Percentiles rank a stretch among this genome's conserved stretches.
Evolutionary conservation across 2,888 invertebrate species (phyloP).

Genomic region (Cryptophagus acutangulus): DNA sequence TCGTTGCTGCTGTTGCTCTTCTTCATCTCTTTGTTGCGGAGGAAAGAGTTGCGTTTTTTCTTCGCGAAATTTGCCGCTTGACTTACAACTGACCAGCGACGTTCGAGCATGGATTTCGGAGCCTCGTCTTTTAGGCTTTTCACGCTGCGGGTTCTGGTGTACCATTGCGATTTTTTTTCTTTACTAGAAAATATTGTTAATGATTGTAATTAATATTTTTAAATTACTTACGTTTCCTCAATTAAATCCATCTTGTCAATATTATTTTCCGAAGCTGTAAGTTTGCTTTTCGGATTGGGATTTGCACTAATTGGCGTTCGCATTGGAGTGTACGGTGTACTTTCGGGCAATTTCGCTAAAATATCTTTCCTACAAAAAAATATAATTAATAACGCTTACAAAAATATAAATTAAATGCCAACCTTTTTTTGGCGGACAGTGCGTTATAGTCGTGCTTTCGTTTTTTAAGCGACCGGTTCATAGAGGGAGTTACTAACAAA

Average conservation of each 20-base stretch:
- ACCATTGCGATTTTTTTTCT: constrained; percentile 38
- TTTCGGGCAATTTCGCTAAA: constrained; percentile 56
- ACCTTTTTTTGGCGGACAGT: constrained; percentile 67
- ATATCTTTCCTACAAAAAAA: constrained; percentile 58
- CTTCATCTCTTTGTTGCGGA: constrained; percentile 13
- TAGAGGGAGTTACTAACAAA: constrained; percentile 52
- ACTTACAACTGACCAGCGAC: constrained; percentile 55
- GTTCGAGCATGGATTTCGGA: constrained; percentile 42
- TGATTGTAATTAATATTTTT: constrained; percentile 1
- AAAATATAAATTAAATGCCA: constrained; percentile 25
- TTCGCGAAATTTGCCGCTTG: constrained; percentile 40
- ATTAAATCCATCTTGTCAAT: too few relatives aligned
- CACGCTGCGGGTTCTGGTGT: constrained; percentile 29
- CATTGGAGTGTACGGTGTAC: constrained; percentile 53
- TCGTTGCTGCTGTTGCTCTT: constrained; percentile 44
- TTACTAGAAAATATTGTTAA: constrained; percentile 21
- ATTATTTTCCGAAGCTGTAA: too few relatives aligned
- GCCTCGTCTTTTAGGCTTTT: constrained; percentile 31
- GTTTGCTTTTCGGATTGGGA: constrained; percentile 26
- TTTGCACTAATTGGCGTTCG: constrained; percentile 42
- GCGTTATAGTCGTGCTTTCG: constrained; percentile 59
- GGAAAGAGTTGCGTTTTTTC: constrained; percentile 27
- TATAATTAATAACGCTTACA: constrained; percentile 12
- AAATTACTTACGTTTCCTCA: too few relatives aligned
- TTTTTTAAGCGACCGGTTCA: constrained; percentile 61